phyloP scores from a whole-genome alignment of 2,113 vertebrate genomes.

The Peromyscus maniculatus region DNA sequence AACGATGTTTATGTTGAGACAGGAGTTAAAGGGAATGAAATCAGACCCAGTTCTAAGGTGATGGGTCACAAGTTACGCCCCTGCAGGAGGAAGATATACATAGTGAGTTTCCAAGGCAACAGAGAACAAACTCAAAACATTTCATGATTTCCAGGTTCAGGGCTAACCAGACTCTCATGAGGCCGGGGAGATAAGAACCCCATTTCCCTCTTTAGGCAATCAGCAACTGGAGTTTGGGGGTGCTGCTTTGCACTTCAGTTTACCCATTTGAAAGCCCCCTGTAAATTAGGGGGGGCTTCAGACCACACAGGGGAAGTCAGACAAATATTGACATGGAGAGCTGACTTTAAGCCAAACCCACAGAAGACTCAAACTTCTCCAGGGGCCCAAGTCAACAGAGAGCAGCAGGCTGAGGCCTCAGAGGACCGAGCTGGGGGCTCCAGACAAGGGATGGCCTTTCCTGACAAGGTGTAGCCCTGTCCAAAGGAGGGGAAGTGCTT shows the following conservation, averaged over 20 bases:
- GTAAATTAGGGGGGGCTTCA: not conserved
- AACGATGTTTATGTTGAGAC: not conserved
- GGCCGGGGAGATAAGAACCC: not conserved
- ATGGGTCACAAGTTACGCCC: not conserved
- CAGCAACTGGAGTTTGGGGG: not conserved
- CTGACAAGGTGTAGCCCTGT: not conserved
- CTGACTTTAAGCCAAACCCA: not conserved
- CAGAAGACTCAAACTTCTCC: not conserved
- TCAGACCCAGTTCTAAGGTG: not conserved
- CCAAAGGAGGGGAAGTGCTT: not conserved
- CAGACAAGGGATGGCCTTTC: no score
- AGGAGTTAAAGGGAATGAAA: not conserved
- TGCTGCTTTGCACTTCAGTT: not conserved
- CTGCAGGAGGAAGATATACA: not conserved
- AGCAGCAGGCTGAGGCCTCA: not conserved
- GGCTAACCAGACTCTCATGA: not conserved
- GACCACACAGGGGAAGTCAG: accelerated
- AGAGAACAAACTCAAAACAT: not conserved
- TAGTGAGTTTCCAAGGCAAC: not conserved
- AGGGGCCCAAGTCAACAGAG: not conserved
- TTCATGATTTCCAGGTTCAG: not conserved
- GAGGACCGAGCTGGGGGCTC: not conserved
- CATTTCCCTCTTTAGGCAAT: not conserved
- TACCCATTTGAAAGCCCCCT: not conserved
- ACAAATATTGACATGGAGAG: not conserved